phyloP scores from a whole-genome alignment of 2,888 invertebrate species.

The Nezara viridula region DNA sequence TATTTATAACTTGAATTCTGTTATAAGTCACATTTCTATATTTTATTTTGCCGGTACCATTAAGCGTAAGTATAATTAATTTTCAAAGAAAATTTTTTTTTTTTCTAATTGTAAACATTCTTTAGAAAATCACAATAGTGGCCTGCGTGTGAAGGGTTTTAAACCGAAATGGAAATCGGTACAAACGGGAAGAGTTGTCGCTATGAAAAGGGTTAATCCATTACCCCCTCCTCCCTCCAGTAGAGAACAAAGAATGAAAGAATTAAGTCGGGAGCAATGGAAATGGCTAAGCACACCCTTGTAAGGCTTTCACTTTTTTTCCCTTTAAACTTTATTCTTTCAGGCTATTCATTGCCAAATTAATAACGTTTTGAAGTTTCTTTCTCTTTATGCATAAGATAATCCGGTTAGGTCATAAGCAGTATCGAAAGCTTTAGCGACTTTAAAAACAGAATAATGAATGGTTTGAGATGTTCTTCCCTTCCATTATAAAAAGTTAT shows the following conservation, averaged over 20 bases:
- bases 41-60: too few species aligned
- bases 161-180: constrained; percentile 18
- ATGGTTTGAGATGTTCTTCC: too few species aligned
- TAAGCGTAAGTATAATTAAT: too few species aligned
- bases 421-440: background rate
- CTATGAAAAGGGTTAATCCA: constrained; percentile 40
- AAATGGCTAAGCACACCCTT: background rate
- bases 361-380: background rate
- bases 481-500: too few species aligned
- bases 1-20: too few species aligned
- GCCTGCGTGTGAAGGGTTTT: background rate
- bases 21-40: too few species aligned
- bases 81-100: too few species aligned
- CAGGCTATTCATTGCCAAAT: background rate
- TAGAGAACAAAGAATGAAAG: constrained; percentile 8
- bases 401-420: background rate
- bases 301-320: background rate
- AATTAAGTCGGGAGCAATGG: background rate
- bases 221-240: background rate
- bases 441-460: too few species aligned
- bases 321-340: background rate
- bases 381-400: background rate
- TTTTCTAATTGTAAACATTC: background rate
- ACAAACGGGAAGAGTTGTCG: constrained; percentile 16
- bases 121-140: background rate